A percentile compares a stretch with the other conserved stretches of the same genome.
Conservation (phyloP, 1,140 invertebrate species). For the Pogonomyrmex californicus region DNA sequence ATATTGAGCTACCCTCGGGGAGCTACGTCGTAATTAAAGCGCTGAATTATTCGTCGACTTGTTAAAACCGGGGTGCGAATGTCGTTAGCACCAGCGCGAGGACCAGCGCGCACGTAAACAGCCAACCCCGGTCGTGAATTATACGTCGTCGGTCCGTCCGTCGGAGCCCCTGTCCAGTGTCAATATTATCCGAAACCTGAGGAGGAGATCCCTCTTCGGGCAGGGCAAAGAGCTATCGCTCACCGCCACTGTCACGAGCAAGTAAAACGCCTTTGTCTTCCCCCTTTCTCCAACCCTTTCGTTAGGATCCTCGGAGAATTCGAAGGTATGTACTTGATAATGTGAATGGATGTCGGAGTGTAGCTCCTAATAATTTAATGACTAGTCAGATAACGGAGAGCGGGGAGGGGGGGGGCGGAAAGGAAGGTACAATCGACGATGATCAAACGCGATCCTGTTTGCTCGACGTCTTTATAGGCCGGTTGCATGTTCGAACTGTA, state of each 20-base stretch:
- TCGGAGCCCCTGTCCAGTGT: conserved; percentile 19
- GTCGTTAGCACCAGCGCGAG: conserved; percentile 78
- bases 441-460: conserved; percentile 46
- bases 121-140: conserved; percentile 76
- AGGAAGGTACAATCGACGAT: background rate
- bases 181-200: conserved; percentile 65
- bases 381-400: background rate
- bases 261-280: conserved; percentile 18
- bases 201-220: background rate
- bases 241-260: background rate
- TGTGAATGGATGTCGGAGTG: background rate
- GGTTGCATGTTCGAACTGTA: conserved; percentile 1
- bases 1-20: conserved; percentile 81
- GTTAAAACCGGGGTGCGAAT: conserved; percentile 81
- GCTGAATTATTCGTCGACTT: conserved; percentile 83
- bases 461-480: conserved; percentile 22
- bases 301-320: conserved; percentile 7
- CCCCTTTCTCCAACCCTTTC: conserved; percentile 15
- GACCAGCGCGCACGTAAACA: conserved; percentile 77
- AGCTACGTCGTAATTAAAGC: conserved; percentile 82
- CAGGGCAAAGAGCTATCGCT: conserved; percentile 17
- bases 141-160: conserved; percentile 68
- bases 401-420: background rate
- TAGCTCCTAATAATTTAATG: conserved; percentile 7
- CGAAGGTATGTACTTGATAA: too few species aligned